Percentiles rank a stretch among this genome's conserved stretches.
Conservation (phyloP, 2,888 invertebrate species). For the Pediacus dermestoides region DNA sequence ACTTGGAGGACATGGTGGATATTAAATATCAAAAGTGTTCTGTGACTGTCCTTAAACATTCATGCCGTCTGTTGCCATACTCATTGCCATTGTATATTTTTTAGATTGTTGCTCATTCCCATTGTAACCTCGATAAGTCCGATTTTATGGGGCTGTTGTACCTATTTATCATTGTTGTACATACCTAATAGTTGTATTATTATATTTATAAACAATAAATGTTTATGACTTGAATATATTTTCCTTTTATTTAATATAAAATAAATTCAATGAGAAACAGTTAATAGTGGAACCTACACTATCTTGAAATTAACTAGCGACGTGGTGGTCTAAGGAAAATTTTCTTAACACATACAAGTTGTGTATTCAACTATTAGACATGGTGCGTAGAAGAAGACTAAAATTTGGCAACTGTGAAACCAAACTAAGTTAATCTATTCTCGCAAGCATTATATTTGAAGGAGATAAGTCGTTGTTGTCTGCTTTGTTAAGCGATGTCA, state of each 20-base stretch:
- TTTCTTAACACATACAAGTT: no score
- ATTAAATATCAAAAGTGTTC: background rate
- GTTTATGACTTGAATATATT: background rate
- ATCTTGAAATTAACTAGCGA: no score
- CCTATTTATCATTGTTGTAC: background rate
- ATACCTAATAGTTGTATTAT: slow-evolving; percentile 1
- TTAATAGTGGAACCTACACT: no score
- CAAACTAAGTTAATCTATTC: no score
- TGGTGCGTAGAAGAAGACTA: background rate
- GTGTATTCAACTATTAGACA: background rate
- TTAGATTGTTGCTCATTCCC: background rate
- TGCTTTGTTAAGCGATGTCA: no score
- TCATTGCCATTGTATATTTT: background rate
- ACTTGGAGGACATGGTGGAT: background rate
- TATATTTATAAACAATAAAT: slow-evolving; percentile 1
- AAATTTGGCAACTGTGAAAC: no score
- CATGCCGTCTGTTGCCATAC: no score
- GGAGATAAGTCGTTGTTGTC: no score
- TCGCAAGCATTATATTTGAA: no score
- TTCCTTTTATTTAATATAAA: background rate
- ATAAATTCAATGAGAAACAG: slow-evolving; percentile 4
- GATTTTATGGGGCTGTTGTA: background rate
- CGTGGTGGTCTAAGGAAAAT: no score
- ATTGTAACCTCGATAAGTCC: no score
- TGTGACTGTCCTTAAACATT: no score